Conservation (phyloP, 2,888 invertebrate genomes). For the Patella depressa region DNA sequence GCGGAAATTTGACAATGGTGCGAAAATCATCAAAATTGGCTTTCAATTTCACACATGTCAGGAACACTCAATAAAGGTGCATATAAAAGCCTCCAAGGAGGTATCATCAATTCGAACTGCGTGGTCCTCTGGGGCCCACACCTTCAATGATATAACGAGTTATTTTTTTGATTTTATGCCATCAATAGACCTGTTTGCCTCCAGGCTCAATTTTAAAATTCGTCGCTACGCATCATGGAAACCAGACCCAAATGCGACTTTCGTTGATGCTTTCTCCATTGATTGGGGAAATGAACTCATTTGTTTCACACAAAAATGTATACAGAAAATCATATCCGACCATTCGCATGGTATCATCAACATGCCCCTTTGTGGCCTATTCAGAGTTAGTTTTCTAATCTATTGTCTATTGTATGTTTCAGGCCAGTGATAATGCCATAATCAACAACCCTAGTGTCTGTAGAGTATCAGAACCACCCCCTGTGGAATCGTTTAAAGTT, state of each 20-base stretch:
- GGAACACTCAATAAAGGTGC: neutral
- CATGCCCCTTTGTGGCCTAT: slow-evolving; percentile 36
- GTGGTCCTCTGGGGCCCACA: neutral
- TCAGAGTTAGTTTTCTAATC: slow-evolving; percentile 38
- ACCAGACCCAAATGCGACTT: neutral
- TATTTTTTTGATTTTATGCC: no score
- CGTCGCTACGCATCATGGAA: neutral
- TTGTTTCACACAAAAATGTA: slow-evolving; percentile 25
- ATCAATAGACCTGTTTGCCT: neutral
- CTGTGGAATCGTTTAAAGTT: slow-evolving; percentile 28
- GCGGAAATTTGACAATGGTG: neutral
- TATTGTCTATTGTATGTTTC: slow-evolving; percentile 17
- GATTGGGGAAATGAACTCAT: slow-evolving; percentile 14
- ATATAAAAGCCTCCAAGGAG: neutral
- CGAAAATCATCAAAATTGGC: neutral
- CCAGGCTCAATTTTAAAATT: neutral
- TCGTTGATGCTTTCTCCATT: slow-evolving; percentile 17
- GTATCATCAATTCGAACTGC: neutral
- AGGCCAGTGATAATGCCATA: slow-evolving; percentile 20
- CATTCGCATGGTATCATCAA: slow-evolving; percentile 19
- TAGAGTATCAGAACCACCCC: slow-evolving; percentile 12
- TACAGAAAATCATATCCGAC: slow-evolving; percentile 34
- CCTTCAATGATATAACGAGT: no score
- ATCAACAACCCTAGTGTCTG: slow-evolving; percentile 15
- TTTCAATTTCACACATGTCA: neutral